Conservation (phyloP, 2,113 vertebrate species). For the Lutjanus erythropterus region DNA sequence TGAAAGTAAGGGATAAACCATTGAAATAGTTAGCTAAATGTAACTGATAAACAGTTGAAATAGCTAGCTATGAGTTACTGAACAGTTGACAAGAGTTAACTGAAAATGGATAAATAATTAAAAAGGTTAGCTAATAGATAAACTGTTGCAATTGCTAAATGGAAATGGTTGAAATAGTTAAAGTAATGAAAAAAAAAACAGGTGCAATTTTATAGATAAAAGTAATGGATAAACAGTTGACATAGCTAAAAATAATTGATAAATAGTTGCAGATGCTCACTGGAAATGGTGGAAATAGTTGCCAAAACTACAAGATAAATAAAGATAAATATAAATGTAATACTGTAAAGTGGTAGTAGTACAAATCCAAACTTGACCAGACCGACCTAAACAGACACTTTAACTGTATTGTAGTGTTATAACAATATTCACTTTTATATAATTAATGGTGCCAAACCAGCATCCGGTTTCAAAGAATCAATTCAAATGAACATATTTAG, state of each 20-base stretch:
- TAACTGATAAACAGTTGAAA: no score
- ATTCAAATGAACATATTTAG: neutral
- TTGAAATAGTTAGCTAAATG: no score
- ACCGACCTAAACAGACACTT: neutral
- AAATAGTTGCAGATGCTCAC: no score
- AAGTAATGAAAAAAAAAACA: neutral
- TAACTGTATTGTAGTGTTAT: neutral
- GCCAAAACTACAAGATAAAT: no score
- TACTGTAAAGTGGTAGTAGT: neutral
- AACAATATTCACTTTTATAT: neutral
- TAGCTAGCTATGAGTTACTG: no score
- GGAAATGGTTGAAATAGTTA: no score
- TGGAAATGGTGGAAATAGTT: neutral
- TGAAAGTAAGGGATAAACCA: no score
- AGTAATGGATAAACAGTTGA: neutral
- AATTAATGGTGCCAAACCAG: neutral
- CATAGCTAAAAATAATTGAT: no score
- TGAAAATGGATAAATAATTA: no score
- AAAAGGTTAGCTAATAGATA: neutral
- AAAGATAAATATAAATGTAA: no score
- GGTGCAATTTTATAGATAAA: no score
- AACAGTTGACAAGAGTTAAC: no score
- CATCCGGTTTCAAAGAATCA: neutral
- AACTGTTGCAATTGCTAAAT: neutral
- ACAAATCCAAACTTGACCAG: neutral